These are phyloP conservation scores for Cancer borealis DNA, from an alignment of 2,888 invertebrate genomes.

Conservation along the genomic window DNA sequence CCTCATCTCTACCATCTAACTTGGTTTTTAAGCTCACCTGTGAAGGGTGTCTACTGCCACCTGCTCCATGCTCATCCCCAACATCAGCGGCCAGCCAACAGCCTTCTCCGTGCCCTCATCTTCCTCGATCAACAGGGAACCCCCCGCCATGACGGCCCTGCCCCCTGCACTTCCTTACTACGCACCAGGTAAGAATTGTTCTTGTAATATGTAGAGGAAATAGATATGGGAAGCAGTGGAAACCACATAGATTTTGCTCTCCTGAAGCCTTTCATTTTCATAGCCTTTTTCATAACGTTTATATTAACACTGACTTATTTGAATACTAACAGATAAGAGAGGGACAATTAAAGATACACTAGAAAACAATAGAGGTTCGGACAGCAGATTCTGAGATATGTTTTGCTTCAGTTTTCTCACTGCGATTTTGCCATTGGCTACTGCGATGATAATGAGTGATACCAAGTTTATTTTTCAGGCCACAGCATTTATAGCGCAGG, in stretches of 20 bases:
- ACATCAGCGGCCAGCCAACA: constrained; percentile 65
- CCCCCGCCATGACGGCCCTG: constrained; percentile 72
- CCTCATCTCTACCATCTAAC: neutral
- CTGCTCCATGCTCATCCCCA: constrained; percentile 69
- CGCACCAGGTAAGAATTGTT: constrained; percentile 66
- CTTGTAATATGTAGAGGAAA: neutral
- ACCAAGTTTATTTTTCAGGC: neutral
- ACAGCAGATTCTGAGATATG: neutral
- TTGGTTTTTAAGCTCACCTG: neutral
- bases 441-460: neutral
- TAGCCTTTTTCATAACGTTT: neutral
- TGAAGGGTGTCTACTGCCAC: neutral
- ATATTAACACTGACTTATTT: neutral
- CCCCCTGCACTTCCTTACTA: constrained; percentile 75
- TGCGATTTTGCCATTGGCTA: neutral
- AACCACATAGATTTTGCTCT: neutral
- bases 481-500: neutral
- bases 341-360: neutral
- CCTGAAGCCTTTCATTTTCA: neutral
- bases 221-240: neutral
- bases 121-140: constrained; percentile 43
- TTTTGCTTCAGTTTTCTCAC: neutral
- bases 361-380: neutral
- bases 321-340: neutral
- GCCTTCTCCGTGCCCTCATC: constrained; percentile 71